A percentile compares a stretch with the other conserved stretches of the same genome.
Evolutionary conservation across 2,797 vertebrate genomes (phyloP).

Genomic region (Chrysolophus pictus): DNA sequence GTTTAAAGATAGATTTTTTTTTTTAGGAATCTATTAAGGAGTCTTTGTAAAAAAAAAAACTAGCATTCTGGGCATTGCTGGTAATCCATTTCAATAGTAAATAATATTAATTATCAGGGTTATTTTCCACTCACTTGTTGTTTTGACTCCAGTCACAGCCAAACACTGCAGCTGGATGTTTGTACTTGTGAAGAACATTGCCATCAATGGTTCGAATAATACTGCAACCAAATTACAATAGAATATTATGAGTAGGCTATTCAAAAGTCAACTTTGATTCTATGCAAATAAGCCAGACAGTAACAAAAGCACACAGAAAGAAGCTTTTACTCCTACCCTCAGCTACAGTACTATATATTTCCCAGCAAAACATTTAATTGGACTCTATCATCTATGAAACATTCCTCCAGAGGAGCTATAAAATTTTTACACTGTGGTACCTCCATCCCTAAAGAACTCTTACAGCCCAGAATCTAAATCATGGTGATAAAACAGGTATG

Average conservation of each 20-base stretch:
- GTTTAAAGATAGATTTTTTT: not conserved
- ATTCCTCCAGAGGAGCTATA: not conserved
- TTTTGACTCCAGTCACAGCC: constrained; percentile 99
- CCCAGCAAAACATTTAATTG: not conserved
- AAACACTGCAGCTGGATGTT: constrained; percentile 95
- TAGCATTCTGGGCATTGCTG: not conserved
- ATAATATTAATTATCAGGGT: not conserved
- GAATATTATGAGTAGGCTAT: not conserved
- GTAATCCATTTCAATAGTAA: not conserved
- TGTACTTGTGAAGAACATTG: constrained; percentile 94
- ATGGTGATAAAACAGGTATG: not conserved
- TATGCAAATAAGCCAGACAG: not conserved
- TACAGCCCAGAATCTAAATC: not conserved
- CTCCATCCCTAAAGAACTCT: not conserved
- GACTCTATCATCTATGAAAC: not conserved
- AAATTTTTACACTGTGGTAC: not conserved
- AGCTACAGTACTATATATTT: not conserved
- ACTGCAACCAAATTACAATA: constrained; percentile 78
- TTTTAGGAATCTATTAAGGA: not conserved
- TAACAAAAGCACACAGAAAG: not conserved
- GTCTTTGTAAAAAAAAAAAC: not conserved
- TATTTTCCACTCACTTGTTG: constrained; percentile 89
- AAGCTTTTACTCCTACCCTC: not conserved
- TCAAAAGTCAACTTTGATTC: not conserved
- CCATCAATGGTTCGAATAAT: constrained; percentile 94